Evolutionary conservation across 2,797 vertebrate genomes (phyloP).

Genomic region (Ataeniobius toweri): DNA sequence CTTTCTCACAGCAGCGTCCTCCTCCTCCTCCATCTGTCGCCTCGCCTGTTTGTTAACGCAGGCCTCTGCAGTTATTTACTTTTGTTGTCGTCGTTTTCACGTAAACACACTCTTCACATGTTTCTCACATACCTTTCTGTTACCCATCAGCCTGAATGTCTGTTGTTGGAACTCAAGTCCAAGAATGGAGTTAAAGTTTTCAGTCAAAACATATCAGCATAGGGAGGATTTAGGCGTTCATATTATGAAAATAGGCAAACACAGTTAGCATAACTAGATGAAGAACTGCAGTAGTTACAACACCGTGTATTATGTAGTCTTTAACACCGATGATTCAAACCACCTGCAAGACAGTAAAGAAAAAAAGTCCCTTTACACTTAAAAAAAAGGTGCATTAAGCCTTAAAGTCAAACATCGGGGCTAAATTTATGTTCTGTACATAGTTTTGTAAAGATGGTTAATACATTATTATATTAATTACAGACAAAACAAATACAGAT

Average conservation of each 20-base stretch:
- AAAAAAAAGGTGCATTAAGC: neutral
- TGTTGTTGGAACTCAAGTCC: conserved; percentile 40
- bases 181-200: neutral
- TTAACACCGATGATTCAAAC: neutral
- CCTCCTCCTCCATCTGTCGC: conserved; percentile 42
- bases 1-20: conserved; percentile 50
- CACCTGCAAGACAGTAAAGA: conserved; percentile 1
- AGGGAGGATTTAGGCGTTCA: neutral
- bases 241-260: neutral
- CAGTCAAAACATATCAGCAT: neutral
- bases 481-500: neutral
- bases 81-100: conserved; percentile 65
- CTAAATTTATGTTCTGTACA: neutral
- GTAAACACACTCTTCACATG: conserved; percentile 37
- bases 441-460: no score
- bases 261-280: neutral
- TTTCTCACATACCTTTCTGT: conserved; percentile 65
- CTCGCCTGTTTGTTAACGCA: conserved; percentile 73
- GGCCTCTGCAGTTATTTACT: conserved; percentile 79
- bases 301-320: no score
- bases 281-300: no score
- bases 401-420: neutral
- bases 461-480: neutral
- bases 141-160: conserved; percentile 43
- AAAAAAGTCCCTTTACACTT: neutral